phyloP scores from a whole-genome alignment of 2,797 vertebrate species.

The Psittacula derbiana region DNA sequence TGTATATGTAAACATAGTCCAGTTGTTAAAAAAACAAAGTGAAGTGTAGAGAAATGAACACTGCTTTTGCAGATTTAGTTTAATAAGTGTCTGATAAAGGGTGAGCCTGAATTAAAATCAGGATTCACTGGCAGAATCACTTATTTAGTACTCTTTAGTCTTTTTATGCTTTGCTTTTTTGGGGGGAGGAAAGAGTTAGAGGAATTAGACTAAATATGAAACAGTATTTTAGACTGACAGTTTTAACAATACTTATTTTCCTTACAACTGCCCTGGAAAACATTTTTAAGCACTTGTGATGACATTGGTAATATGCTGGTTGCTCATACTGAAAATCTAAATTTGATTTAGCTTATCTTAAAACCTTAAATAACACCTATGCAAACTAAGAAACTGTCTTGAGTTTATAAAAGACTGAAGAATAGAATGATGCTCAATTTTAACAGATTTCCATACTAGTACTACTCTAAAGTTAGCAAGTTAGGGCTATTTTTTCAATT shows the following conservation, averaged over 20 bases:
- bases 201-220: not conserved
- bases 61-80: not conserved
- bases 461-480: not conserved
- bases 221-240: not conserved
- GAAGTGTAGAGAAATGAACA: not conserved
- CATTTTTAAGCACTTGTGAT: not conserved
- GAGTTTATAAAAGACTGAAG: not conserved
- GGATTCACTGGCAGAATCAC: not conserved
- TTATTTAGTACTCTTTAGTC: not conserved
- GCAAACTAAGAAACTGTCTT: not conserved
- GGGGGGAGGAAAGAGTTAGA: not conserved
- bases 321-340: not conserved
- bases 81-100: not conserved
- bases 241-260: not conserved
- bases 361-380: not conserved
- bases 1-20: not conserved
- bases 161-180: not conserved
- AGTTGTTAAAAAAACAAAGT: not conserved
- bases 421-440: not conserved
- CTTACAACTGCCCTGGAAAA: not conserved
- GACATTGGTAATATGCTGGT: not conserved
- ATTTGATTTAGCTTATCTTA: not conserved
- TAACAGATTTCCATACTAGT: not conserved
- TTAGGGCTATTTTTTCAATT: not conserved
- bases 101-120: not conserved